These are phyloP conservation scores for Drosophila buzzatii DNA, from an alignment of 2,888 invertebrate species.

Conservation along the genomic window DNA sequence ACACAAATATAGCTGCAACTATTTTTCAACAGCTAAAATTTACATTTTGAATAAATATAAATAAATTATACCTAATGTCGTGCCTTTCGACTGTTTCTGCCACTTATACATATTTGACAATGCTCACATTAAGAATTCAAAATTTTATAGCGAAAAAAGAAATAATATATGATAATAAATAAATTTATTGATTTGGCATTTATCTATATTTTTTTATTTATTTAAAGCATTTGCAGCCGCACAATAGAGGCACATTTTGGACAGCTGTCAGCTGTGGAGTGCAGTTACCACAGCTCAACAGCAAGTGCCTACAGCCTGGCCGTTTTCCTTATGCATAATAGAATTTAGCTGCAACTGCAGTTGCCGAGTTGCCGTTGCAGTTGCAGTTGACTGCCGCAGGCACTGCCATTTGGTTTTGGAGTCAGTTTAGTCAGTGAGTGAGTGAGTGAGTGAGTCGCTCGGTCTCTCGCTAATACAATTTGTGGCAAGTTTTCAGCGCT, in stretches of 20 bases:
- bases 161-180: neutral
- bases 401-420: conserved; percentile 24
- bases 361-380: conserved; percentile 20
- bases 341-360: conserved; percentile 45
- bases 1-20: too few relatives aligned
- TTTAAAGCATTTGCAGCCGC: neutral
- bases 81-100: too few relatives aligned
- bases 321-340: conserved; percentile 52
- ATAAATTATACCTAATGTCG: too few relatives aligned
- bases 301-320: conserved; percentile 19
- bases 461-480: conserved; percentile 46
- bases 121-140: too few relatives aligned
- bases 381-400: conserved; percentile 28
- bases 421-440: conserved; percentile 8
- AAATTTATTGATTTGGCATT: neutral
- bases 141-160: too few relatives aligned
- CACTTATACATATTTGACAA: too few relatives aligned
- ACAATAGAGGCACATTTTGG: neutral
- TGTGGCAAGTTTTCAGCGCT: conserved; percentile 55
- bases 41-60: too few relatives aligned
- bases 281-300: conserved; percentile 34
- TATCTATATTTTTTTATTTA: neutral
- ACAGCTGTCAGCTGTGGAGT: conserved; percentile 35
- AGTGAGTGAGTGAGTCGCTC: neutral
- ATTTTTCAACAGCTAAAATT: too few relatives aligned